Conservation (phyloP, 2,888 invertebrate species). For the Neelides folsomi region DNA sequence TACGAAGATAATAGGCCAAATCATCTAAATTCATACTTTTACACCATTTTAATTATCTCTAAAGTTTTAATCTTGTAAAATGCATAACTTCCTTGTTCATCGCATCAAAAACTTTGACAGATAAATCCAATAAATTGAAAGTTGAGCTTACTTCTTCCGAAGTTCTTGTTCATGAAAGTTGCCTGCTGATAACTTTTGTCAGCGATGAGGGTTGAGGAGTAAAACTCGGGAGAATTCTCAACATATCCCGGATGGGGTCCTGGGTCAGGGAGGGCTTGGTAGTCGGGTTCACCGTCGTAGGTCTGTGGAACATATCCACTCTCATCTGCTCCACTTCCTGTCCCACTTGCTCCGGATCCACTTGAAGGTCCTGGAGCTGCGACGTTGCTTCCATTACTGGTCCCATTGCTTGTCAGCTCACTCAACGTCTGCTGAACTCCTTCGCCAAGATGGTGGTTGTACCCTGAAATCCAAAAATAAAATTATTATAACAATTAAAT, state of each 20-base stretch:
- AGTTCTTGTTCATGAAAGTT: conserved; percentile 57
- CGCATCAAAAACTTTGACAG: too few relatives aligned
- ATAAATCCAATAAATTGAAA: not conserved
- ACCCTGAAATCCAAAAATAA: conserved; percentile 31
- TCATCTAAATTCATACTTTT: too few relatives aligned
- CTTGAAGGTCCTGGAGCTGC: conserved; percentile 34
- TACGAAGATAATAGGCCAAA: too few relatives aligned
- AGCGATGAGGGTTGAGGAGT: conserved; percentile 45
- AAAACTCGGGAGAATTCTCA: conserved; percentile 61
- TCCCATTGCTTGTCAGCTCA: conserved; percentile 34
- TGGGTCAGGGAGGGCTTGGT: conserved; percentile 46
- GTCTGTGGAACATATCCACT: conserved; percentile 37
- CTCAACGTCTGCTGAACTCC: conserved; percentile 35
- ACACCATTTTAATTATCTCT: too few relatives aligned
- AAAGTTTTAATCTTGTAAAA: too few relatives aligned
- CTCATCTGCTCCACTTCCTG: conserved; percentile 29
- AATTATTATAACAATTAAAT: not conserved
- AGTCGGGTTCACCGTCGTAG: conserved; percentile 47
- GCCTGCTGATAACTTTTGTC: conserved; percentile 51
- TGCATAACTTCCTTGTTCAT: too few relatives aligned
- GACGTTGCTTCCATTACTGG: conserved; percentile 35
- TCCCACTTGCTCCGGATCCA: conserved; percentile 25
- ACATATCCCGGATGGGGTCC: conserved; percentile 41
- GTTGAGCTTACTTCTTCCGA: conserved; percentile 50
- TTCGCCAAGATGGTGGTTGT: conserved; percentile 37